Evolutionary conservation across 1,140 invertebrate genomes (phyloP).

Genomic region (Neodiprion fabricii): DNA sequence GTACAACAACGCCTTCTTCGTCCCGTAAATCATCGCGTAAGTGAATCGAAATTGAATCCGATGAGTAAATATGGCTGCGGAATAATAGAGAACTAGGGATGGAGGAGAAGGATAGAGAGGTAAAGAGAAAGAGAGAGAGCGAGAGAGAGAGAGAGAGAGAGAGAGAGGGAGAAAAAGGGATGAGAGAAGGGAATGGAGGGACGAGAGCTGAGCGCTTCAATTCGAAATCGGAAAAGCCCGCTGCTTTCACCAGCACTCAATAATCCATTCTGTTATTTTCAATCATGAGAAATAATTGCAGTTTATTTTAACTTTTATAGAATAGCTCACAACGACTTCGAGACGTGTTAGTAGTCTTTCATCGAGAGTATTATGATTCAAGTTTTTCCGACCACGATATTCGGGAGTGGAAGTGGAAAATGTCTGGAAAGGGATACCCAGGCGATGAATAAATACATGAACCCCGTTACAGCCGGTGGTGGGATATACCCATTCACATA

Average conservation of each 20-base stretch:
- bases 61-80: constrained; percentile 59
- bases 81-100: constrained; percentile 6
- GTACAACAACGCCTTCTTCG: constrained; percentile 12
- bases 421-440: neutral
- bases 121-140: neutral
- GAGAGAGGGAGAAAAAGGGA: neutral
- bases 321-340: too few species aligned
- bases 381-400: neutral
- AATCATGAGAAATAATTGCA: too few species aligned
- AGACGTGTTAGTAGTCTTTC: too few species aligned
- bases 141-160: constrained; percentile 2
- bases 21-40: constrained; percentile 57
- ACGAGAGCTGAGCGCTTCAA: neutral
- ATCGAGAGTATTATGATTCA: neutral
- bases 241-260: too few species aligned
- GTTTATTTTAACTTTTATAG: too few species aligned
- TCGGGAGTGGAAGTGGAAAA: neutral
- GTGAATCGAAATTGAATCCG: constrained; percentile 61
- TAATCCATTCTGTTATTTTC: too few species aligned
- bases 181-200: constrained; percentile 4
- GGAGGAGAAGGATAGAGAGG: neutral
- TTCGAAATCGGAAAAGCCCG: neutral
- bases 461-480: neutral
- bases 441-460: neutral
- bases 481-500: neutral